Percentiles rank a stretch among this genome's conserved stretches.
These are phyloP conservation scores for Pampus argenteus DNA, from an alignment of 2,797 vertebrate genomes.

Conservation along the genomic window DNA sequence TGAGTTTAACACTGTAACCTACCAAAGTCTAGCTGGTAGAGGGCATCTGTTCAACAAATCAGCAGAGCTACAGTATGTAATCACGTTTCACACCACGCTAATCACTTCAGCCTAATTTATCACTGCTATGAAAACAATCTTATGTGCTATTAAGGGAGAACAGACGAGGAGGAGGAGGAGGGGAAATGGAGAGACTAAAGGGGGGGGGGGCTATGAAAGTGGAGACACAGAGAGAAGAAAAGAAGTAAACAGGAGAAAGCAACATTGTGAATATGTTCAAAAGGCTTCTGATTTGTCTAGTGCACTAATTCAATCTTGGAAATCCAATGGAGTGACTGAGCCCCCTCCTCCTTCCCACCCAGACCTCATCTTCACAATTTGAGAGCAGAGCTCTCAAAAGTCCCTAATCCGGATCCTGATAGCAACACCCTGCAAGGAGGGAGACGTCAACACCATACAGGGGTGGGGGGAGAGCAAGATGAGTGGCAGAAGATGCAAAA, in stretches of 20 bases:
- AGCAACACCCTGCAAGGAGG: conserved; percentile 65
- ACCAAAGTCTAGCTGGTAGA: conserved; percentile 77
- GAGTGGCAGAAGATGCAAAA: conserved; percentile 63
- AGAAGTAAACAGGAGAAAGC: conserved; percentile 32
- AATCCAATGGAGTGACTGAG: conserved; percentile 75
- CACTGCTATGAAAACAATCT: conserved; percentile 80
- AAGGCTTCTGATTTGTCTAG: conserved; percentile 63
- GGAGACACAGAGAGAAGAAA: conserved; percentile 20
- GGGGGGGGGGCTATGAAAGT: conserved; percentile 20
- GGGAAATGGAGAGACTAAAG: conserved; percentile 3
- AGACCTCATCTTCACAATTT: conserved; percentile 64
- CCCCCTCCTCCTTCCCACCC: conserved; percentile 34
- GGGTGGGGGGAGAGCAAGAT: conserved; percentile 40
- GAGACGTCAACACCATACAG: conserved; percentile 63
- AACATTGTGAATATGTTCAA: conserved; percentile 54
- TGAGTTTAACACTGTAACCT: conserved; percentile 74
- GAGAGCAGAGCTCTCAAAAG: conserved; percentile 63
- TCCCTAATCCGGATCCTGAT: conserved; percentile 78
- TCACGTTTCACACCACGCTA: conserved; percentile 85
- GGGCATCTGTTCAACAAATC: conserved; percentile 86
- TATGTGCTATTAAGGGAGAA: conserved; percentile 52
- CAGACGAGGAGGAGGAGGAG: conserved; percentile 30
- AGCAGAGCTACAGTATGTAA: conserved; percentile 82
- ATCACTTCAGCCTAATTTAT: conserved; percentile 87
- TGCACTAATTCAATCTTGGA: conserved; percentile 80